Evolutionary conservation across 2,888 invertebrate species (phyloP), one percentile per base, ranked within the genome.

Genomic region (Leptura quadrifasciata): DNA sequence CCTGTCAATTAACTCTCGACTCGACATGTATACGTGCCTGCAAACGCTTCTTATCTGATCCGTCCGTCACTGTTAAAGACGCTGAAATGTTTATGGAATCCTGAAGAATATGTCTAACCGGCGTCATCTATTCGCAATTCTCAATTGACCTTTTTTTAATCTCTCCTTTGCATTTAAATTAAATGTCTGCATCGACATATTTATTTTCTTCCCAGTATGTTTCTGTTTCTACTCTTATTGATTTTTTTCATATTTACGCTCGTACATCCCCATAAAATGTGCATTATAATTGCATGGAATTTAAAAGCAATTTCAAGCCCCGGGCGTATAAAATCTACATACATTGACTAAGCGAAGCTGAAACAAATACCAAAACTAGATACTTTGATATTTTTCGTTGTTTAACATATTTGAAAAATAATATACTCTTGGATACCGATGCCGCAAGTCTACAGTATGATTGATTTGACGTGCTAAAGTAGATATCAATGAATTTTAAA

Each of bases 1-100:
- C 83, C 89, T 88, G 89, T 89, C 89, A 89, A 89, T 89, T 89
- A 89, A 89, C 88, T 89, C 87, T 88, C 84, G 81, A 79, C 80
- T 83, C 85, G 88, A 89, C 89, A 89, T 89, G 88, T 89, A 88
- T 89, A 88, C 88, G 89, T 88, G 88, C 88, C 87, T 88, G 86
- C 86, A 86, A 87, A 88, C 88, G 88, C 88, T 87, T 88, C 88
- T 89, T 89, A 89, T 89, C 88, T 88, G 89, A 89, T 89, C 83
- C 85, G 85, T 88, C 87, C 86, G 87, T 88, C 89, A 88, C 88
- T 85, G 86, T 81, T 82, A 81, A 83, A 83, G 85, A 83, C 85
- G 85, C 82, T 87, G 88, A 88, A 88, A 88, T 88, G 88, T 89
- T 89, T 88, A 88, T 88, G 87, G 88, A 88, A 87, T 86, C 85